phyloP scores from a whole-genome alignment of 2,888 invertebrate species.

The Andrena minutula region DNA sequence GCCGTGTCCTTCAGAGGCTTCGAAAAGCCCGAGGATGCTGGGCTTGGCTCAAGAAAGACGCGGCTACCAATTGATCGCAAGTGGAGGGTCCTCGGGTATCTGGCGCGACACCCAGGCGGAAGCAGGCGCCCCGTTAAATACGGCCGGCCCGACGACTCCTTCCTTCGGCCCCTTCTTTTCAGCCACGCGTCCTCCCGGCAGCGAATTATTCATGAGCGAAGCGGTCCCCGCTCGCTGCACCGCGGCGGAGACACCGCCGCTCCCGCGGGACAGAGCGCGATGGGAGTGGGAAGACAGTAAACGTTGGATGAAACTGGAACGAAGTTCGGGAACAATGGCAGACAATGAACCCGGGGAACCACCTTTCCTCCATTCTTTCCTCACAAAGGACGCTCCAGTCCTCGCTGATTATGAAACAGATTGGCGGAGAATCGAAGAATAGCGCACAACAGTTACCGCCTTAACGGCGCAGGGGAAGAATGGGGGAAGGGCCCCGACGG shows the following conservation, averaged over 20 bases:
- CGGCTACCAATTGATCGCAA: not conserved
- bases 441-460: conserved; percentile 19
- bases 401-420: conserved; percentile 42
- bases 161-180: not conserved
- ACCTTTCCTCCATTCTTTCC: conserved; percentile 33
- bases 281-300: conserved; percentile 21
- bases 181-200: not conserved
- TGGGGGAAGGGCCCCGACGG: not conserved
- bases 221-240: not conserved
- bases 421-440: conserved; percentile 33
- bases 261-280: not conserved
- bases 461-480: conserved; percentile 4
- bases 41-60: not conserved
- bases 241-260: not conserved
- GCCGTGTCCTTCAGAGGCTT: not conserved
- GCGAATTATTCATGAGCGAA: conserved; percentile 40
- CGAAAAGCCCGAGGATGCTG: not conserved
- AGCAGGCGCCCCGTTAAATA: not conserved
- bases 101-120: not conserved
- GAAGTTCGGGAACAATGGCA: conserved; percentile 43
- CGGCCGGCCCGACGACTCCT: not conserved
- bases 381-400: conserved; percentile 31
- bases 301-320: conserved; percentile 48
- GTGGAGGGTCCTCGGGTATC: not conserved
- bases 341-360: conserved; percentile 24